Evolutionary conservation across 2,797 vertebrate genomes (phyloP), one percentile per base, ranked within the genome.

Genomic region (Sitta carolinensis): DNA sequence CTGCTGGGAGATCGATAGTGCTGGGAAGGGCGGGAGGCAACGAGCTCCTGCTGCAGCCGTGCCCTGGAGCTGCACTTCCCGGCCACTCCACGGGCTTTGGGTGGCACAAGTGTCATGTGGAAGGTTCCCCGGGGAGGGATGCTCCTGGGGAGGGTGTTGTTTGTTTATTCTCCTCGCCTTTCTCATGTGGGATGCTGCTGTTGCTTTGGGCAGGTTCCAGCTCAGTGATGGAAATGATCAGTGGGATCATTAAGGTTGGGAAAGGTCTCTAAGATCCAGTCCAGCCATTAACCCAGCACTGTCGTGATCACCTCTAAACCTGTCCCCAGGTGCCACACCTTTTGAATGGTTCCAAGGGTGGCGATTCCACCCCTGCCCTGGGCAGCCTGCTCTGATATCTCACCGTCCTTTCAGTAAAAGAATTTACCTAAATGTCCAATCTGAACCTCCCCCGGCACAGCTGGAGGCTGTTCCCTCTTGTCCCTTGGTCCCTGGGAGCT

Each of bases 1-100:
- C 90, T 30, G 92, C 82, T 40, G 73, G 63, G 84, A 51, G 93
- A 97, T 98, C 96, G 10, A 97, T 98, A 72, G 51, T 3, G 76
- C 96, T 0, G 51, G 95, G 97, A 87, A 93, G 86, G 8, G 22
- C 23, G 7, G 4, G 26, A 52, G 75, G 82, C 87, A 22, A 45
- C 3, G 8, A 47, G 70, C n/a, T 81, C 63, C 77, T 15, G 69
- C 61, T 7, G 4, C 70, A 38, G 63, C 87, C 5, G 0, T 4
- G 72, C 16, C 80, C 84, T n/a, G 75, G 61, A 1, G 1, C 18
- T 1, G 22, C 74, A 5, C 12, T 3, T 76, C 45, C 63, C 1
- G 0, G 8, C 38, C 11, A 0, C 17, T 30, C n/a, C 18, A 1
- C 14, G 0, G 21, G 73, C 3, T 75, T 72, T 22, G 1, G 91